Evolutionary conservation across 2,888 invertebrate genomes (phyloP).

Genomic region (Drosophila melanosoma): DNA sequence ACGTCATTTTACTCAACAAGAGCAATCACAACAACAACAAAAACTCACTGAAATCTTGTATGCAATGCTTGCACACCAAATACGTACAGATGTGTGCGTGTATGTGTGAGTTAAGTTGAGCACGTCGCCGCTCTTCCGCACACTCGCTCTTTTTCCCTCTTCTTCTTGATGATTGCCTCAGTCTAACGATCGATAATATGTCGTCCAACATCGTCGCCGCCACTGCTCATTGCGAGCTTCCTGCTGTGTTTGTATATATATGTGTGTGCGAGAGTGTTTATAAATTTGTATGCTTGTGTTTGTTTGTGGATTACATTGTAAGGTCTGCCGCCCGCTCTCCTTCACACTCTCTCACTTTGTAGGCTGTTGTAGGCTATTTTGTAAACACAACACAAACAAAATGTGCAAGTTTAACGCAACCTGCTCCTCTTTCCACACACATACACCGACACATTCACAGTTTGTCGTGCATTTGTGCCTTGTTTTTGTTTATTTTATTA

Average conservation of each 20-base stretch:
- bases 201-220: conserved; percentile 22
- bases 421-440: background rate
- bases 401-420: conserved; percentile 15
- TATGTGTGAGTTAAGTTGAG: conserved; percentile 18
- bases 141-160: conserved; percentile 9
- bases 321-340: conserved; percentile 23
- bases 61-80: conserved; percentile 54
- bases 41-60: conserved; percentile 45
- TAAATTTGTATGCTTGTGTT: conserved; percentile 8
- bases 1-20: conserved; percentile 60
- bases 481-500: conserved; percentile 74
- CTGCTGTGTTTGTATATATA: conserved; percentile 38
- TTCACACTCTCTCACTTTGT: background rate
- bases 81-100: conserved; percentile 45
- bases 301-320: conserved; percentile 64
- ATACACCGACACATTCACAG: background rate
- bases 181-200: conserved; percentile 72
- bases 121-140: conserved; percentile 8
- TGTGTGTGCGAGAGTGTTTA: conserved; percentile 2
- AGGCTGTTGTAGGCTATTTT: conserved; percentile 29
- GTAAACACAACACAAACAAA: conserved; percentile 40
- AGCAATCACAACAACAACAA: conserved; percentile 21
- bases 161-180: conserved; percentile 33
- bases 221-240: conserved; percentile 52
- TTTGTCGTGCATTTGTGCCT: conserved; percentile 46